Base-by-base conservation (phyloP, 2,113 vertebrate species). In the Brienomyrus longianalis region DNA sequence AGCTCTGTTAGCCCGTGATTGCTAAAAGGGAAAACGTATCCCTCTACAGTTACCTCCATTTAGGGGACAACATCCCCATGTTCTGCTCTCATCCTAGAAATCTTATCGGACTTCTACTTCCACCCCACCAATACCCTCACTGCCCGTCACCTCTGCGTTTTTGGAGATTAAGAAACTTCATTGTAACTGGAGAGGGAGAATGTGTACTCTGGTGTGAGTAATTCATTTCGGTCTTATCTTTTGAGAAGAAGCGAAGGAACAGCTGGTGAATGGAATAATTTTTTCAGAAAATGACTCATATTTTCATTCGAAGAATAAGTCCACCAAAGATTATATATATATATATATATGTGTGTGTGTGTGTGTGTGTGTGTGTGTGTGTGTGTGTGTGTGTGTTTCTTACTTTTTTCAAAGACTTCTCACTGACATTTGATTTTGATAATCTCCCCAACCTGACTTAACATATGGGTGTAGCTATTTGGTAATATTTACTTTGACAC, bases 201-300 rank as follows among this genome's bases (percentile, higher is more conserved):
- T 27, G 83, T 83, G 39, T 48, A 50, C 77, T 48, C 27, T 35
- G 83, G 88, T 52, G 39, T 70, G 86, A 83, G 84, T 90, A 91
- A 92, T 92, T 87, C 87, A 19, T 51, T 91, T 92, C 83, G 8
- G 35, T 52, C 43, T 83, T 74, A 91, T 91, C 86, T 88, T 91
- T 89, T 80, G 47, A 50, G 27, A 62, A 88, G 85, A 86, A 89
- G 89, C 39, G 5, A 89, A 48, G 51, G 74, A 87, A 54, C 87
- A 92, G 62, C 90, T 86, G 50, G 80, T 70, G 86, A 80, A 83
- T 51, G 47, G 47, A 83, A 83, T 83, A 54, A 27, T 50, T 89
- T 83, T 50, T 88, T 89, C 66, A 89, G 31, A 70, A 89, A 89
- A 89, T 80, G 39, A 59, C 17, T 43, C 52, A 50, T 89, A 50